phyloP scores from a whole-genome alignment of 2,888 invertebrate species.

The Stenotaenia linearis region DNA sequence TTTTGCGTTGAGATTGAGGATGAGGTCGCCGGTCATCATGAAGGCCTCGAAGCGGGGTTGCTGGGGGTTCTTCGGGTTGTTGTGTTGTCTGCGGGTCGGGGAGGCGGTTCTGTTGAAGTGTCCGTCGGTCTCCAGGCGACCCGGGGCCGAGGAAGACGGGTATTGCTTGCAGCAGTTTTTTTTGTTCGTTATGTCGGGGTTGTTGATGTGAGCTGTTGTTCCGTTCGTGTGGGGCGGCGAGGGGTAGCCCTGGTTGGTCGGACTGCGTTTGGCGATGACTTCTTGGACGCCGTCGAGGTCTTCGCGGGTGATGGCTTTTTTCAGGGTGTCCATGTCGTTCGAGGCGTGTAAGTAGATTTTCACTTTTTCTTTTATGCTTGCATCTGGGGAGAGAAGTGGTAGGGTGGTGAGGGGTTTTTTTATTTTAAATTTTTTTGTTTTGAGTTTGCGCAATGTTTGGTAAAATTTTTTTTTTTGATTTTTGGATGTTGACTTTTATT shows the following conservation, averaged over 20 bases:
- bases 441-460: too few species aligned
- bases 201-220: slow-evolving; percentile 17
- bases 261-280: slow-evolving; percentile 38
- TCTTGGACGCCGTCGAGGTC: slow-evolving; percentile 39
- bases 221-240: slow-evolving; percentile 33
- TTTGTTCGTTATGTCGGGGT: background rate
- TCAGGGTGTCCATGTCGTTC: slow-evolving; percentile 44
- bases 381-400: slow-evolving; percentile 58
- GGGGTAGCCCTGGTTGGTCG: background rate
- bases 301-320: slow-evolving; percentile 40
- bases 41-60: slow-evolving; percentile 69
- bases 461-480: too few species aligned
- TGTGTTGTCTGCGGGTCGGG: background rate
- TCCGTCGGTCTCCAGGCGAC: slow-evolving; percentile 27
- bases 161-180: slow-evolving; percentile 26
- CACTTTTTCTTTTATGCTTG: slow-evolving; percentile 67
- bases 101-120: slow-evolving; percentile 26
- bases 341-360: slow-evolving; percentile 46
- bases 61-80: slow-evolving; percentile 14
- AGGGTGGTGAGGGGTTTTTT: too few species aligned
- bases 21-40: slow-evolving; percentile 97
- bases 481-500: too few species aligned
- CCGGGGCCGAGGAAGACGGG: slow-evolving; percentile 28
- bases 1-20: slow-evolving; percentile 64
- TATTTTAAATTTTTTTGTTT: too few species aligned